phyloP scores from a whole-genome alignment of 2,888 invertebrate genomes.

The Fragum whitleyi region DNA sequence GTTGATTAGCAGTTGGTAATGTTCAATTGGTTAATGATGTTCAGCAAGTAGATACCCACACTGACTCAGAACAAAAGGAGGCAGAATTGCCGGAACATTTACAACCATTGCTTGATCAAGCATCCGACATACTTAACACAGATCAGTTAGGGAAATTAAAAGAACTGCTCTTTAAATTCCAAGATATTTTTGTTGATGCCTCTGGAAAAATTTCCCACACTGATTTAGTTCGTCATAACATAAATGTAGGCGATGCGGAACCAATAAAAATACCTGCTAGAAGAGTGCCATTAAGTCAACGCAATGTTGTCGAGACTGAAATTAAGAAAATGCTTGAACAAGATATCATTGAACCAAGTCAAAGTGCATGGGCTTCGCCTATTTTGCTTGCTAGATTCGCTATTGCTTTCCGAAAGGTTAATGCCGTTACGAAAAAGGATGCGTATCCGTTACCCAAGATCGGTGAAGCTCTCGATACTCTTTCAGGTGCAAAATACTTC shows the following conservation, averaged over 20 bases:
- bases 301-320: too few relatives aligned
- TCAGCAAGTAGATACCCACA: not conserved
- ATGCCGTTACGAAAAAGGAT: constrained; percentile 49
- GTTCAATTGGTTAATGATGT: constrained; percentile 7
- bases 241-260: too few relatives aligned
- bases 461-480: too few relatives aligned
- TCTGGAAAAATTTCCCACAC: constrained; percentile 31
- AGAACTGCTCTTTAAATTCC: constrained; percentile 26
- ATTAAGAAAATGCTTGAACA: constrained; percentile 46
- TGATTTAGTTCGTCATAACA: constrained; percentile 45
- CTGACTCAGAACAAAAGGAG: not conserved
- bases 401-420: constrained; percentile 45
- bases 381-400: constrained; percentile 48
- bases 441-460: too few relatives aligned
- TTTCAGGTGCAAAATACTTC: too few relatives aligned
- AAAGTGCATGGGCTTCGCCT: constrained; percentile 51
- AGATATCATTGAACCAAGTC: too few relatives aligned
- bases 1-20: constrained; percentile 28
- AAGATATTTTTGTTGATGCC: constrained; percentile 29
- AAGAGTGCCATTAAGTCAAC: too few relatives aligned
- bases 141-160: too few relatives aligned
- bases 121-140: constrained; percentile 18
- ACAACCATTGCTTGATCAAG: constrained; percentile 26
- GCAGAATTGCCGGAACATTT: constrained; percentile 37
- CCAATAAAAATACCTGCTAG: too few relatives aligned